A percentile compares a stretch with the other conserved stretches of the same genome.
phyloP scores from a whole-genome alignment of 1,140 invertebrate genomes.

The Drosophila athabasca region DNA sequence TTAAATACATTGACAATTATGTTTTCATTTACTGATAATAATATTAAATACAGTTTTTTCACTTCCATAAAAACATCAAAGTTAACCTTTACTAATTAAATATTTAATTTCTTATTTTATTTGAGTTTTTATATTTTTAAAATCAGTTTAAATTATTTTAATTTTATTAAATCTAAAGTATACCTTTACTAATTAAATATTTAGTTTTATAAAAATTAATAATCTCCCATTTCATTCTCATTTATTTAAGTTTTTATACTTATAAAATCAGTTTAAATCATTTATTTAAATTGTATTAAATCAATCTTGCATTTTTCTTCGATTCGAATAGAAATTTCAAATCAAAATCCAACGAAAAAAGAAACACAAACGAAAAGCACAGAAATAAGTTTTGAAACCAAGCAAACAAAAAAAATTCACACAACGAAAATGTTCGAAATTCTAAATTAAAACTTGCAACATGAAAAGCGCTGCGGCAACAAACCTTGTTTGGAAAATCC shows the following conservation, averaged over 20 bases:
- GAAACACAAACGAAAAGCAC: not conserved
- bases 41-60: not conserved
- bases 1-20: not conserved
- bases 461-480: slow-evolving; percentile 75
- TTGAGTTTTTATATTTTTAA: not conserved
- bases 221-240: too few species aligned
- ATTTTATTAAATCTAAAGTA: not conserved
- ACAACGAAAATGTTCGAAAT: slow-evolving; percentile 30
- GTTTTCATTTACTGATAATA: not conserved
- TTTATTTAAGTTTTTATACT: not conserved
- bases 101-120: not conserved
- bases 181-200: too few species aligned
- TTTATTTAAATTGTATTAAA: not conserved
- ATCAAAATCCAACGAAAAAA: not conserved
- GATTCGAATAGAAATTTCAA: slow-evolving; percentile 19
- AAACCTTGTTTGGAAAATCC: slow-evolving; percentile 36
- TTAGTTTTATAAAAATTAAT: too few species aligned
- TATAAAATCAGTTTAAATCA: not conserved
- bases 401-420: slow-evolving; percentile 6
- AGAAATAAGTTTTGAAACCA: not conserved
- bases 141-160: not conserved
- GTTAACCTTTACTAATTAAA: not conserved
- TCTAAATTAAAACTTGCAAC: slow-evolving; percentile 49
- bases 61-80: not conserved
- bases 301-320: not conserved